phyloP scores from a whole-genome alignment of 2,888 invertebrate genomes.

The Urechis unicinctus region DNA sequence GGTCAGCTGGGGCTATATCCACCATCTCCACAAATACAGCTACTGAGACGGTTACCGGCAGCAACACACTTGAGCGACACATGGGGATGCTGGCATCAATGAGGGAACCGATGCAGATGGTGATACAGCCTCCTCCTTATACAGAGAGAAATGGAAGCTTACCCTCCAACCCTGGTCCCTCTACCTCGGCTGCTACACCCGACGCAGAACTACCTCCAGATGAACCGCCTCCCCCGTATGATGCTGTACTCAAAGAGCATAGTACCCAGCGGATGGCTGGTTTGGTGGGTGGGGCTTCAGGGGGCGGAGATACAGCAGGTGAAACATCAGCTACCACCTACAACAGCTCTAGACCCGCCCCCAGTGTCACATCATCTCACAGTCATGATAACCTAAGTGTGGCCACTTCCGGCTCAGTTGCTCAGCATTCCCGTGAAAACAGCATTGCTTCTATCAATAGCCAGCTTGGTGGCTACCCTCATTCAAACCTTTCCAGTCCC shows the following conservation, averaged over 20 bases:
- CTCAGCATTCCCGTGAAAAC: not conserved
- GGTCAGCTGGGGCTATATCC: not conserved
- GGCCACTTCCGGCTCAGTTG: not conserved
- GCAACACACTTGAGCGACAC: not conserved
- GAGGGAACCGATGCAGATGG: slow-evolving; percentile 2
- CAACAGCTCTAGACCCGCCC: too few species aligned
- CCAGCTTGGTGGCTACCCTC: not conserved
- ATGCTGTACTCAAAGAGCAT: slow-evolving; percentile 7
- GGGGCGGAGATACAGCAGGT: not conserved
- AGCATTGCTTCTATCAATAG: not conserved
- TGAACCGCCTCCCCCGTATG: slow-evolving; percentile 16
- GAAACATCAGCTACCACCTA: not conserved
- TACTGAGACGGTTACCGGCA: not conserved
- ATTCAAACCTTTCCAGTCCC: too few species aligned
- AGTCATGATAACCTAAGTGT: too few species aligned
- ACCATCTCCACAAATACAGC: too few species aligned
- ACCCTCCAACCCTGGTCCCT: not conserved
- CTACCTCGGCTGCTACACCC: not conserved
- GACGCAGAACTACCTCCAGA: slow-evolving; percentile 8
- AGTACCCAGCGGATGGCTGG: not conserved
- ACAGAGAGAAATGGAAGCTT: slow-evolving; percentile 1
- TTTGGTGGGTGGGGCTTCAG: not conserved
- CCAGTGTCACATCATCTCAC: too few species aligned
- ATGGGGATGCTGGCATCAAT: not conserved
- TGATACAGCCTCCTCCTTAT: slow-evolving; percentile 1